Base-by-base conservation (phyloP, 2,113 vertebrate genomes). In the Rhinogobius similis region DNA sequence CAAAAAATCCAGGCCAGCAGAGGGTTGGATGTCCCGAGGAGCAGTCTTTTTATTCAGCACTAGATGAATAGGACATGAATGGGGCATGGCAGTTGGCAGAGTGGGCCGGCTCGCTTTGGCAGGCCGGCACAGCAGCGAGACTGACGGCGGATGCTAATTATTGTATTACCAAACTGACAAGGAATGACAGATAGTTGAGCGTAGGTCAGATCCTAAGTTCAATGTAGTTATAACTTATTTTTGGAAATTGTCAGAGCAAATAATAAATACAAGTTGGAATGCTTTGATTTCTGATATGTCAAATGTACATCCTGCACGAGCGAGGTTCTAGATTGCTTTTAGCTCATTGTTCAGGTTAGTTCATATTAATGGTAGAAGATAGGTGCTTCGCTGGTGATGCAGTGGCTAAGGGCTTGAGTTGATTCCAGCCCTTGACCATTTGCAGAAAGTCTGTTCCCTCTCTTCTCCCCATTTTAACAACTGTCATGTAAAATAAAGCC, bases 1-100 rank as follows among this genome's bases (percentile, higher is more conserved):
- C 65, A 65, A 74, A 82, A 81, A 58, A 87, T 66, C 82, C 79
- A 78, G 69, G 84, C 77, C 79, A 81, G 75, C 55, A 61, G 72
- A 85, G 78, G 73, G 73, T 82, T 86, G 70, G 75, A 82, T 88
- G 75, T 88, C 82, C 87, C 5, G 44, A 82, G 82, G 83, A 80
- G 73, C 72, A 39, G 70, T 26, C 80, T 84, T 87, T 55, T 85
- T 87, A 84, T 88, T 79, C 79, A 73, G 23, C 63, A 52, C 67
- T 39, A 87, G 86, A 90, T 88, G 86, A 90, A 89, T 80, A 72
- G 82, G 78, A 89, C 77, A 75, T 89, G 87, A 90, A 88, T 74
- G 63, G 84, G 75, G 73, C 73, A 76, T 70, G 87, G 82, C 84
- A 86, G 82, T 81, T 90, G 87, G 86, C 70, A 76, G 72, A 79